Conservation (phyloP, 2,888 invertebrate genomes). For the Chloroclysta siterata region DNA sequence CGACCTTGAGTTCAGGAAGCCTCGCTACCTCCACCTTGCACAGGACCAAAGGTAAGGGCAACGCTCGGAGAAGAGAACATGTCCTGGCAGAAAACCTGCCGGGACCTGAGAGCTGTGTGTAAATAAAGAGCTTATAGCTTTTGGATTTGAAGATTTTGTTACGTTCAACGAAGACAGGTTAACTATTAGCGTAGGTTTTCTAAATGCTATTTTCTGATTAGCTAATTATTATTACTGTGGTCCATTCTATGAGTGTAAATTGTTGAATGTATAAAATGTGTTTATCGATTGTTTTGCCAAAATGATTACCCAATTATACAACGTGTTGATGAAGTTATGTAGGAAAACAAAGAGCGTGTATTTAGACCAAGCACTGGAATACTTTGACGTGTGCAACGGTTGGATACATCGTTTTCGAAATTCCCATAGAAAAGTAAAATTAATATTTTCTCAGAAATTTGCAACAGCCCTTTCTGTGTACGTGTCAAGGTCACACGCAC, state of each 20-base stretch:
- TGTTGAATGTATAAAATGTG: constrained; percentile 35
- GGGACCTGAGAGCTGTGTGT: constrained; percentile 95
- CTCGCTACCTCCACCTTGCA: constrained; percentile 77
- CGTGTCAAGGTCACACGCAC: no score
- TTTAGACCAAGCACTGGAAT: no score
- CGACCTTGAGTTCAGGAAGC: constrained; percentile 77
- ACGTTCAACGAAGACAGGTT: constrained; percentile 47
- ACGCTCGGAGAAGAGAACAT: constrained; percentile 87
- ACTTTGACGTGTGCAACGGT: no score
- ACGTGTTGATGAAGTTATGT: no score
- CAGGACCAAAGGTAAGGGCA: constrained; percentile 81
- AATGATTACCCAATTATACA: constrained; percentile 32
- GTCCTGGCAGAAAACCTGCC: constrained; percentile 94
- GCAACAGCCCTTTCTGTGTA: no score
- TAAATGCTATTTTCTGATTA: constrained; percentile 41
- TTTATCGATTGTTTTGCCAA: constrained; percentile 43
- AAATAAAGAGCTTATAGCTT: constrained; percentile 44
- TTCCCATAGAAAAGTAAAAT: no score
- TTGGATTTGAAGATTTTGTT: constrained; percentile 47
- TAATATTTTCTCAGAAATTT: no score
- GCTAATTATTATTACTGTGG: constrained; percentile 38
- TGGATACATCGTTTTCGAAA: no score
- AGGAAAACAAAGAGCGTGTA: no score
- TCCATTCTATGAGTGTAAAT: constrained; percentile 38
- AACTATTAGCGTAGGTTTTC: constrained; percentile 48